Evolutionary conservation across 92 coral and sea anemone species (phyloP), one percentile per base, ranked within the genome.

Genomic region (Montipora capitata): DNA sequence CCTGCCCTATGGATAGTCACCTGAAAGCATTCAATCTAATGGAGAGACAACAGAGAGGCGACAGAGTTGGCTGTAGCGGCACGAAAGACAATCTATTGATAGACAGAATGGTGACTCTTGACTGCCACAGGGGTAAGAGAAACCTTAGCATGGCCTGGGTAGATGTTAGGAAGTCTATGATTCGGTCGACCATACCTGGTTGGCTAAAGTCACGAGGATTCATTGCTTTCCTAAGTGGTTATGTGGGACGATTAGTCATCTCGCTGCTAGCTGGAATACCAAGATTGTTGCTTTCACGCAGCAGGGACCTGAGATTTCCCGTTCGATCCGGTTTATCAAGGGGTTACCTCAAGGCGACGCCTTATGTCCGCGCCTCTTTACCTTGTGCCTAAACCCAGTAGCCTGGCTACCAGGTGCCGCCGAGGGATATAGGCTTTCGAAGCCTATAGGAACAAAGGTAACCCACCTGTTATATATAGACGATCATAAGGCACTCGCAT

Each of bases 131-230:
- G 76, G 64, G 73, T 4, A 76, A 61, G 54, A 63, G 91, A 18
- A 92, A 83, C 68, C 35, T 88, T 13, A 92, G 94, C 68, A 83
- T 82, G 94, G 94, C 92, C 38, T 91, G 94, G 94, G 75, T 88
- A 3, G 92, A 91, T 57, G 94, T 87, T 20, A 10, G 40, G 15
- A 82, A 41, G 92, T 82, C 7, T 91, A 88, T 73, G 92, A 75
- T 80, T 63, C 89, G 1, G 89, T 84, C 1, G 80, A 84, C 20
- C 90, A 85, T 14, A 40, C 43, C 9, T 84, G 89, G 88, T 58
- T 45, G 51, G 51, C 51, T 45, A 45, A 45, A 2, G 51, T 45
- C 51, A 45, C 1, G 9, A 45, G 51, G 51, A 45, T 45, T 8
- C 7, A 45, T 45, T 0, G 0, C 51, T 45, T 45, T 45, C 51